A percentile compares a stretch with the other conserved stretches of the same genome.
Evolutionary conservation across 2,113 vertebrate genomes (phyloP).

Genomic region (Lagopus muta): DNA sequence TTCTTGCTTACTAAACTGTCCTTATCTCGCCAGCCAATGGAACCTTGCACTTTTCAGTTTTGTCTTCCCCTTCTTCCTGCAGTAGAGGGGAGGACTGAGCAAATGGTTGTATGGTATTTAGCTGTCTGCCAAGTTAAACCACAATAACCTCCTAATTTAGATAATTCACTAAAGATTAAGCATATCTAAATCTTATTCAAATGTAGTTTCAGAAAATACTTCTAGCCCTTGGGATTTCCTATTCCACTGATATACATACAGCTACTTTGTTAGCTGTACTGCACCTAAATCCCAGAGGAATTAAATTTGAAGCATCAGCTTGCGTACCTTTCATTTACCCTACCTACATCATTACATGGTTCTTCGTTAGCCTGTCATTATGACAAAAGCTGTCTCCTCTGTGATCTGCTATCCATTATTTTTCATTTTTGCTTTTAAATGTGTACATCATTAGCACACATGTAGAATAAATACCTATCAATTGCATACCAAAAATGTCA

Average conservation of each 20-base stretch:
- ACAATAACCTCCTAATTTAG: background rate
- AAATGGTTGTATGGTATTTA: background rate
- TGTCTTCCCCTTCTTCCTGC: background rate
- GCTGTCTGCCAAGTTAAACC: background rate
- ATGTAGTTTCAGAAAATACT: background rate
- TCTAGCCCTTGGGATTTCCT: background rate
- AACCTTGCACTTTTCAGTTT: background rate
- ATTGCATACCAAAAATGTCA: background rate
- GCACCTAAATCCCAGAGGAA: background rate
- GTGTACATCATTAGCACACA: background rate
- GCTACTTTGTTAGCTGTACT: background rate
- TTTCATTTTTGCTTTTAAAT: background rate
- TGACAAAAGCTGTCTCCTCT: background rate
- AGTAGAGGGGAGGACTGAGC: background rate
- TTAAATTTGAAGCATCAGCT: background rate
- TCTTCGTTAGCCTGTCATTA: background rate
- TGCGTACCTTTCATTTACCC: background rate
- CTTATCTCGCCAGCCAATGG: background rate
- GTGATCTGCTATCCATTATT: background rate
- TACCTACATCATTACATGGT: background rate
- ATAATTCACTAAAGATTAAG: background rate
- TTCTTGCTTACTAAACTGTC: background rate
- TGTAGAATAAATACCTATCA: background rate
- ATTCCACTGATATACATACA: background rate
- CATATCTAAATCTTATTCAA: background rate